Conservation (phyloP, 1,140 invertebrate species). For the Solenopsis invicta region DNA sequence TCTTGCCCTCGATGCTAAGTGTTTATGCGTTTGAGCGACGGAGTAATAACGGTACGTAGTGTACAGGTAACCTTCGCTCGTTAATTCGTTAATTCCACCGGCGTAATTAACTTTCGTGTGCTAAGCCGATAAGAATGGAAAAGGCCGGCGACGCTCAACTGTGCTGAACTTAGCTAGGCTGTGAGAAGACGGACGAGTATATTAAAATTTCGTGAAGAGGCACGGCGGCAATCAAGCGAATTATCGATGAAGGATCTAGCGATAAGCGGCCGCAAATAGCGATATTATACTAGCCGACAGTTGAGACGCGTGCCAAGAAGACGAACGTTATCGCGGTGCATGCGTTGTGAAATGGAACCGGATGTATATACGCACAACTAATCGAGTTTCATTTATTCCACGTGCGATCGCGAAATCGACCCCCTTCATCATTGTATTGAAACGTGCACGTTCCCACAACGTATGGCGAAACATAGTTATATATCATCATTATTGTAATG, state of each 20-base stretch:
- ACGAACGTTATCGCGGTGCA: not conserved
- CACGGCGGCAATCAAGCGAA: conserved; percentile 25
- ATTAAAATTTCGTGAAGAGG: conserved; percentile 4
- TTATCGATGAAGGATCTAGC: conserved; percentile 11
- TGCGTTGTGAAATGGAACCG: not conserved
- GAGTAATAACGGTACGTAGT: conserved; percentile 48
- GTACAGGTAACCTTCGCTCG: conserved; percentile 24
- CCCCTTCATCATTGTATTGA: conserved; percentile 9
- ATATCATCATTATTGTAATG: not conserved
- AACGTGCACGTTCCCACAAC: not conserved
- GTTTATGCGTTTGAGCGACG: conserved; percentile 20
- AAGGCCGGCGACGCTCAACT: not conserved
- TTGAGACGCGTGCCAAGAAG: conserved; percentile 22
- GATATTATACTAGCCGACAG: conserved; percentile 12
- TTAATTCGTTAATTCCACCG: conserved; percentile 35
- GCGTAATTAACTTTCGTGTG: conserved; percentile 47
- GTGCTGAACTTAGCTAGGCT: not conserved
- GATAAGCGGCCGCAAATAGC: conserved; percentile 10
- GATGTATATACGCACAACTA: conserved; percentile 6
- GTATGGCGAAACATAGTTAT: not conserved
- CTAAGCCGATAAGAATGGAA: conserved; percentile 23
- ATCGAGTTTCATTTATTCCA: conserved; percentile 46
- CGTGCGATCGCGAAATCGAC: conserved; percentile 28
- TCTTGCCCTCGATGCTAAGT: conserved; percentile 47
- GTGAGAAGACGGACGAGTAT: conserved; percentile 11